Conservation (phyloP, 2,888 invertebrate genomes). For the Dynastes hyllus region DNA sequence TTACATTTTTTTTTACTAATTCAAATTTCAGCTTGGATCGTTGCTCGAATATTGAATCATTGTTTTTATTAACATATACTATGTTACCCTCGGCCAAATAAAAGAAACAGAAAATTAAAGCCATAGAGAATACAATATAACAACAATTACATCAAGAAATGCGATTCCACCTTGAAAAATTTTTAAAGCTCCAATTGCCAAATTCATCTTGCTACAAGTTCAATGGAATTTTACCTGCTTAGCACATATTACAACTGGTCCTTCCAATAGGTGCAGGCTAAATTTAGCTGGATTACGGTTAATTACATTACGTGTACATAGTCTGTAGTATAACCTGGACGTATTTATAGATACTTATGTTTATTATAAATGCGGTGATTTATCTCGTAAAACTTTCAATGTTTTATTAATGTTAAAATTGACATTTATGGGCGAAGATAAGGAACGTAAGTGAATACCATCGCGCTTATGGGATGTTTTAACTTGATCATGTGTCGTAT, state of each 20-base stretch:
- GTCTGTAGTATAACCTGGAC: background rate
- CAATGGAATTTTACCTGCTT: background rate
- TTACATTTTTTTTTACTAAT: too few relatives aligned
- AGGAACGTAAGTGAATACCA: background rate
- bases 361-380: conserved; percentile 19
- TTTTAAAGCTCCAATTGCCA: background rate
- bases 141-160: too few relatives aligned
- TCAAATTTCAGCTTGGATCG: too few relatives aligned
- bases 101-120: too few relatives aligned
- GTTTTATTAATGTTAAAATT: conserved; percentile 4
- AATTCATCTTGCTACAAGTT: background rate
- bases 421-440: conserved; percentile 2
- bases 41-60: too few relatives aligned
- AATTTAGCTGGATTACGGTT: background rate
- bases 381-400: conserved; percentile 12
- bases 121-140: too few relatives aligned
- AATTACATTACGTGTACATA: conserved; percentile 3
- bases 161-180: background rate
- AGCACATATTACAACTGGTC: background rate
- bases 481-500: background rate
- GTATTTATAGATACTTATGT: conserved; percentile 14
- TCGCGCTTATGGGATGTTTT: background rate
- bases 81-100: too few relatives aligned
- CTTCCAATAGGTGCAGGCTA: background rate
- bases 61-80: too few relatives aligned